Evolutionary conservation across 2,888 invertebrate genomes (phyloP), one percentile per base, ranked within the genome.

Genomic region (Liodrosophila aerea): DNA sequence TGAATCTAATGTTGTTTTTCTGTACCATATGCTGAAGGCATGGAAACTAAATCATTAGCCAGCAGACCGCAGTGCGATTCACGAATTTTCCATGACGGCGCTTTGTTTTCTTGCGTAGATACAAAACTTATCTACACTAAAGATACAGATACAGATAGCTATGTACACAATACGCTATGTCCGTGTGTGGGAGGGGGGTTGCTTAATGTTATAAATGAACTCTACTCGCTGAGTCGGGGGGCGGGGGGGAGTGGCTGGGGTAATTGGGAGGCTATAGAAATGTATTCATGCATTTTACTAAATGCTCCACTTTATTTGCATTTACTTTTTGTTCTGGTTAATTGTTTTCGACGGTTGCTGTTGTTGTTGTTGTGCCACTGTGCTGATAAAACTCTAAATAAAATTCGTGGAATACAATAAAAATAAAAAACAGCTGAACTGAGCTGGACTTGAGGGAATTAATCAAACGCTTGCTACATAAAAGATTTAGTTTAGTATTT

Each of bases 31-130:
- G 59, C 59, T 37, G 31, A 11, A 43, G 41, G 8, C 44, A 64
- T 45, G 40, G 30, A 36, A 53, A 59, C 64, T 47, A 51, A 64
- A 64, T 47, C 36, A 70, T 64, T 63, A 37, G 40, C n/a, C n/a
- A n/a, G n/a, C n/a, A n/a, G n/a, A n/a, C n/a, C n/a, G n/a, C n/a
- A n/a, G n/a, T 70, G 57, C 59, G 57, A 69, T 64, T 61, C 60
- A 69, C 44, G 63, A 78, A 73, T 64, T 77, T 77, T 77, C 80
- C 83, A 82, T 73, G 76, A 77, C 62, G 73, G 52, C 40, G 59
- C 40, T 44, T 56, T 53, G 44, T 49, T 7, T 29, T 30, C 52
- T 49, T 46, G 50, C 34, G 15, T 58, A 50, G 44, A 56, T 64
- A 62, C 59, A 53, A 59, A 62, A 56, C 50, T 61, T 67, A 75